Evolutionary conservation across 2,888 invertebrate genomes (phyloP), one percentile per base, ranked within the genome.

Genomic region (Neria commutata): DNA sequence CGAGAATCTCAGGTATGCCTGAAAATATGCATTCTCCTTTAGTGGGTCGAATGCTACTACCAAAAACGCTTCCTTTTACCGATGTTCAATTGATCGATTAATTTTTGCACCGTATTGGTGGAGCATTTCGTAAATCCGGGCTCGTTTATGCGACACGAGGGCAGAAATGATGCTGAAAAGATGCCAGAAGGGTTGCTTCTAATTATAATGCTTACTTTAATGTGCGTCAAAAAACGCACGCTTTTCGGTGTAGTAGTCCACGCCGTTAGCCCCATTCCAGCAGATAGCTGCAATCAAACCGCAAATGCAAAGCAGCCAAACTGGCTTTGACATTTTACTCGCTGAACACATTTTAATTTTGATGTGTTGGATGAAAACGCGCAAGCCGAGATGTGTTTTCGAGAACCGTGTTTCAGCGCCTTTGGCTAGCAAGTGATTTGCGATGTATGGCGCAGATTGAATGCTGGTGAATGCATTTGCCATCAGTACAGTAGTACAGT

Each of bases 111-210:
- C 19, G 87, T 85, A 61, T 84, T 80, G 14, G 85, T 86, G 1
- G 89, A 89, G 73, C 90, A 90, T 60, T 88, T 87, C 37, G 86
- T 84, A 67, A 89, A 89, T 45, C 84, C 84, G 6, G 87, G 86
- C 68, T 87, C 85, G 68, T 85, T 86, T 72, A 86, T 86, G 61
- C 83, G 79, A 71, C 90, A 90, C 61, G 89, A 87, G 67, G 86
- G 85, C 61, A 89, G 84, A 74, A 86, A 89, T 70, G 83, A 82
- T 24, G 89, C 89, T 90, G 81, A 74, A 86, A 84, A 50, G 63
- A 24, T n/a, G 21, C n/a, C 8, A 19, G 8, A 47, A 11, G 19
- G 5, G 6, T 40, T 40, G 14, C n/a, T 17, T 47, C 19, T 47
- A 21, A 21, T 11, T 49, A 16, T n/a, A n/a, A n/a, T 37, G 6